A percentile compares a stretch with the other conserved stretches of the same genome.
Evolutionary conservation across 2,797 vertebrate species (phyloP).

Genomic region (Heterohyrax brucei): DNA sequence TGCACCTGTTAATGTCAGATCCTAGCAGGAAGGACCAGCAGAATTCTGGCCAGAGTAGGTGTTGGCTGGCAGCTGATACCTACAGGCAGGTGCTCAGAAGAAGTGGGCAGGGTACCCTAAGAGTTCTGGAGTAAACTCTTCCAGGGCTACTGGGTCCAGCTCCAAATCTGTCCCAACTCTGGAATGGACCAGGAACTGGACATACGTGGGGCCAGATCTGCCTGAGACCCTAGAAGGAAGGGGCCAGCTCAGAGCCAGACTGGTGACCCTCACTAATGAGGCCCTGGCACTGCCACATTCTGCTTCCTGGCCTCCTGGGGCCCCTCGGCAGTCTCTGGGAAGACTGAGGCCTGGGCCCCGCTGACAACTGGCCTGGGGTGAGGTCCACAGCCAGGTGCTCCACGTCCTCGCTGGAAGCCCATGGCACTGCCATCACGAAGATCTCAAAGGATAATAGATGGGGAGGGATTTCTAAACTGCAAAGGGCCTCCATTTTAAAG

Average conservation of each 20-base stretch:
- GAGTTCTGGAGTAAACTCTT: not conserved
- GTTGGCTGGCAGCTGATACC: not conserved
- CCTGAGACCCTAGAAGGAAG: not conserved
- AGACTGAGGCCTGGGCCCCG: not conserved
- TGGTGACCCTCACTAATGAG: not conserved
- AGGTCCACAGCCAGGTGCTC: not conserved
- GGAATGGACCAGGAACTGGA: not conserved
- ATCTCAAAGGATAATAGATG: not conserved
- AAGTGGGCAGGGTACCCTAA: not conserved
- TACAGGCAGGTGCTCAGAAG: not conserved
- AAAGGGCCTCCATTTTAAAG: not conserved
- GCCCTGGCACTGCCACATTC: not conserved
- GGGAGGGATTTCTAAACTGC: not conserved
- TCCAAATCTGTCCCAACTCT: not conserved
- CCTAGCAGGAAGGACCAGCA: not conserved
- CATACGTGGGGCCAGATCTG: not conserved
- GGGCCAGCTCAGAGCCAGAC: not conserved
- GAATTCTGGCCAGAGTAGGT: not conserved
- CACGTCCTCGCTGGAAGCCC: not conserved
- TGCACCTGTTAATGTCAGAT: fast-evolving
- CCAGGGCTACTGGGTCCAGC: not conserved
- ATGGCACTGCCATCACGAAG: not conserved
- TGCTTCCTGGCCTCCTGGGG: not conserved
- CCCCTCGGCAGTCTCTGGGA: not conserved
- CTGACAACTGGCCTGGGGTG: not conserved